Evolutionary conservation across 1,140 invertebrate genomes (phyloP).

Genomic region (Zaprionus nigranus): DNA sequence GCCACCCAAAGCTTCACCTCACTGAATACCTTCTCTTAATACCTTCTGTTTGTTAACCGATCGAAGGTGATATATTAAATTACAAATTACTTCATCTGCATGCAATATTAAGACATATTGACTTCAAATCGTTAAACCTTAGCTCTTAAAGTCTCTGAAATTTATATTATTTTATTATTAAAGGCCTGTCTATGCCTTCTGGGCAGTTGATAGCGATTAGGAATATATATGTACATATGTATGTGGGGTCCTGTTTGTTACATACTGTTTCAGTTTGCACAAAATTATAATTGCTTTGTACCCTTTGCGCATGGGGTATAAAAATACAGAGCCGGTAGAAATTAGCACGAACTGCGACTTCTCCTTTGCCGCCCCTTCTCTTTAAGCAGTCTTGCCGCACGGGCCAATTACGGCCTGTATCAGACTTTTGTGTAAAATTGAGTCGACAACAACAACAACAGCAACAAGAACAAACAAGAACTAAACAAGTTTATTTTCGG

Average conservation of each 20-base stretch:
- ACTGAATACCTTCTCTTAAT: not conserved
- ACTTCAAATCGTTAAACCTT: too few species aligned
- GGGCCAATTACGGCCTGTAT: constrained; percentile 37
- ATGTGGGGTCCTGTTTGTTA: not conserved
- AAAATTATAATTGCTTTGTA: not conserved
- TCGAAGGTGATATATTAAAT: too few species aligned
- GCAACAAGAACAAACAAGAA: constrained; percentile 37
- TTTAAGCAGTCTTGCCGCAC: too few species aligned
- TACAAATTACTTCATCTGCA: too few species aligned
- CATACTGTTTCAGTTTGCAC: not conserved
- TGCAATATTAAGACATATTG: not conserved
- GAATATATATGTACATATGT: not conserved
- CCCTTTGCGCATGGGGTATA: not conserved
- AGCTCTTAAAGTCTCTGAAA: too few species aligned
- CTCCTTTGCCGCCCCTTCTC: not conserved
- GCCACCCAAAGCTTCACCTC: not conserved
- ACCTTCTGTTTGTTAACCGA: not conserved
- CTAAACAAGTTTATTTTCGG: constrained; percentile 59
- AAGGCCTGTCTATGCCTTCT: too few species aligned
- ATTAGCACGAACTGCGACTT: constrained; percentile 41
- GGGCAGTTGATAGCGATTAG: not conserved
- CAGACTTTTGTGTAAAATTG: constrained; percentile 64
- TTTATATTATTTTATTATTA: too few species aligned
- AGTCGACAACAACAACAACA: constrained; percentile 39
- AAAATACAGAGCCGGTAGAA: constrained; percentile 16